Evolutionary conservation across 92 coral and sea anemone species (phyloP).

Genomic region (Epizoanthus ramosus): DNA sequence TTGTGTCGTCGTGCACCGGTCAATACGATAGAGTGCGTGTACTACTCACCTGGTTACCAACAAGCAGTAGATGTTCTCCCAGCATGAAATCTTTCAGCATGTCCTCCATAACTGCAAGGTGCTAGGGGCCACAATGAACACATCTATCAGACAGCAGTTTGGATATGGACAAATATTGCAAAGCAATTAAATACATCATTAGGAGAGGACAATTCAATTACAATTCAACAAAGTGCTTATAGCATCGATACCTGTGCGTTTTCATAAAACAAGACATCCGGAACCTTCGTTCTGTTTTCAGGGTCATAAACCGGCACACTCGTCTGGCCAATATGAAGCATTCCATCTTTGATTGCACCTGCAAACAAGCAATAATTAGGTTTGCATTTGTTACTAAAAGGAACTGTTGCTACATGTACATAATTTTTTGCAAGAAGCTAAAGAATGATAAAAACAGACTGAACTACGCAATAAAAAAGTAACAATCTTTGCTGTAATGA

Average conservation of each 20-base stretch:
- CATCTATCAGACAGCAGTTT: background rate
- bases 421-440: background rate
- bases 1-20: background rate
- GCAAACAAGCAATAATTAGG: conserved; percentile 10
- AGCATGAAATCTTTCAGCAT: conserved; percentile 96
- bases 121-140: conserved; percentile 51
- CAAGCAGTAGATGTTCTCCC: conserved; percentile 94
- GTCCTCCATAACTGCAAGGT: conserved; percentile 92
- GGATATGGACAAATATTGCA: background rate
- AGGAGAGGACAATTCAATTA: too few relatives aligned
- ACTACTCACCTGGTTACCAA: conserved; percentile 93
- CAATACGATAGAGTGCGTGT: background rate
- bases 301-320: conserved; percentile 80
- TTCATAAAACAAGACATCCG: conserved; percentile 91
- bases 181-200: too few relatives aligned
- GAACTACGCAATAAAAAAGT: background rate
- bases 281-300: conserved; percentile 92
- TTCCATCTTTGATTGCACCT: conserved; percentile 79
- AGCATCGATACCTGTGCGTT: conserved; percentile 75
- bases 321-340: conserved; percentile 84
- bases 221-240: too few relatives aligned
- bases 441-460: background rate
- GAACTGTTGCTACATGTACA: too few relatives aligned
- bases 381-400: background rate
- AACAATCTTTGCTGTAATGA: background rate